Conservation (phyloP, 64 coral and sea anemone species). For the Stichodactyla mertensii region DNA sequence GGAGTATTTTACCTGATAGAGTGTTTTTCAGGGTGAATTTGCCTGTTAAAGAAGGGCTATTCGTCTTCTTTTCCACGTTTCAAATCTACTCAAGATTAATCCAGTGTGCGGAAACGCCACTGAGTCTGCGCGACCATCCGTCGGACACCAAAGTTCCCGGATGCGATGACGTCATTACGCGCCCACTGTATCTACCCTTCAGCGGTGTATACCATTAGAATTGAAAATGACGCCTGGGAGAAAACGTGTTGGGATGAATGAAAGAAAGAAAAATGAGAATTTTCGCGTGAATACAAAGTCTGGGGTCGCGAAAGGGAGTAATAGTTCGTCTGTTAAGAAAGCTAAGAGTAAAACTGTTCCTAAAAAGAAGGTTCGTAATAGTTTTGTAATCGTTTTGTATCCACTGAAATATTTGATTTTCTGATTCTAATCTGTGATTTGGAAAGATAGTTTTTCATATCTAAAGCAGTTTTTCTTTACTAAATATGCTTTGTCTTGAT, state of each 20-base stretch:
- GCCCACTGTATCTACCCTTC: background rate
- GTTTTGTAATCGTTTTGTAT: background rate
- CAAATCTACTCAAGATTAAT: background rate
- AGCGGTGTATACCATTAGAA: conserved; percentile 14
- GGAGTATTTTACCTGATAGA: conserved; percentile 4
- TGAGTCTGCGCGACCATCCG: background rate
- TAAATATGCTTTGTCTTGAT: no score
- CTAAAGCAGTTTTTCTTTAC: no score
- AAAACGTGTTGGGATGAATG: background rate
- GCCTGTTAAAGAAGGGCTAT: background rate
- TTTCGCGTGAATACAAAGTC: background rate
- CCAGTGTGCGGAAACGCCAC: conserved; percentile 25
- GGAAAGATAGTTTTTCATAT: no score
- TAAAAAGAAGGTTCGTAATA: conserved; percentile 38
- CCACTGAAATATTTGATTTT: no score
- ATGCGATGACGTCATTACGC: background rate
- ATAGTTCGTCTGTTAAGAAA: conserved; percentile 27
- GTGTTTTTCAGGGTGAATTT: conserved; percentile 6
- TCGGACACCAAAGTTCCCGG: background rate
- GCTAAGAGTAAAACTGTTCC: conserved; percentile 3
- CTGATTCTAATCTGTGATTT: no score
- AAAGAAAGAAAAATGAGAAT: background rate
- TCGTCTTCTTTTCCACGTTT: background rate
- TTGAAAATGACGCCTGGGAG: conserved; percentile 47
- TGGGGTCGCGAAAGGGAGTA: background rate